phyloP scores from a whole-genome alignment of 2,113 vertebrate species.

The Dendrocopos noguchii region DNA sequence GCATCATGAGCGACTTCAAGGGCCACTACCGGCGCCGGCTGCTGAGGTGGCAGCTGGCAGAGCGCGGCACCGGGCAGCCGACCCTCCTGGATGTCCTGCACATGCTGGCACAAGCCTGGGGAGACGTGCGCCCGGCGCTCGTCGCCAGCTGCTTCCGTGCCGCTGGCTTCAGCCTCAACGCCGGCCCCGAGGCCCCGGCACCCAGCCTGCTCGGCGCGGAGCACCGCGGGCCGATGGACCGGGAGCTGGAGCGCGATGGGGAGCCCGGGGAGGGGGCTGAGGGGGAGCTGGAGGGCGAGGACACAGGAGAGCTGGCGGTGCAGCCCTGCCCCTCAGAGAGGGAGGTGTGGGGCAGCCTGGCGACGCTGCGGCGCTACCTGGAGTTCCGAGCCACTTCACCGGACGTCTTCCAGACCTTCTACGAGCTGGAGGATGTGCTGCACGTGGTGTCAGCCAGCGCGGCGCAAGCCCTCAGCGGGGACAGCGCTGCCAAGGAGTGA shows the following conservation, averaged over 20 bases:
- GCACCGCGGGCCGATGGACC: neutral
- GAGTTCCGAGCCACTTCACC: conserved; percentile 36
- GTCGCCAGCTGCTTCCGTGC: conserved; percentile 24
- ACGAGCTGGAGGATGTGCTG: conserved; percentile 45
- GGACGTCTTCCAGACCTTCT: conserved; percentile 36
- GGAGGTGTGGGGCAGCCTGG: conserved; percentile 55
- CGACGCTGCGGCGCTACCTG: conserved; percentile 60
- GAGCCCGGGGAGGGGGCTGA: fast-evolving
- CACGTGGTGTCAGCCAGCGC: neutral
- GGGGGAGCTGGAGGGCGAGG: neutral
- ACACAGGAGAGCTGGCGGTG: neutral
- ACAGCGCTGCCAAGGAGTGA: neutral
- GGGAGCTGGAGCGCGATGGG: neutral
- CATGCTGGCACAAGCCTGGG: conserved; percentile 40
- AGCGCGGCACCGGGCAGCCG: neutral
- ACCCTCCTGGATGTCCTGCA: conserved; percentile 49
- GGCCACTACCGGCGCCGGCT: conserved; percentile 52
- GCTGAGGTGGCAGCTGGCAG: conserved; percentile 41
- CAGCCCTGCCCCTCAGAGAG: conserved; percentile 31
- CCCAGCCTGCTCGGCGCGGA: neutral
- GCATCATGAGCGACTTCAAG: conserved; percentile 10
- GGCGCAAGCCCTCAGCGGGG: fast-evolving
- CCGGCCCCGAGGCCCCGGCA: neutral
- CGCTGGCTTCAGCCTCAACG: neutral
- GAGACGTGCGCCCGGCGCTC: neutral